A percentile compares a stretch with the other conserved stretches of the same genome.
Evolutionary conservation across 2,888 invertebrate genomes (phyloP).

Genomic region (Cataglyphis rosenhaueri): DNA sequence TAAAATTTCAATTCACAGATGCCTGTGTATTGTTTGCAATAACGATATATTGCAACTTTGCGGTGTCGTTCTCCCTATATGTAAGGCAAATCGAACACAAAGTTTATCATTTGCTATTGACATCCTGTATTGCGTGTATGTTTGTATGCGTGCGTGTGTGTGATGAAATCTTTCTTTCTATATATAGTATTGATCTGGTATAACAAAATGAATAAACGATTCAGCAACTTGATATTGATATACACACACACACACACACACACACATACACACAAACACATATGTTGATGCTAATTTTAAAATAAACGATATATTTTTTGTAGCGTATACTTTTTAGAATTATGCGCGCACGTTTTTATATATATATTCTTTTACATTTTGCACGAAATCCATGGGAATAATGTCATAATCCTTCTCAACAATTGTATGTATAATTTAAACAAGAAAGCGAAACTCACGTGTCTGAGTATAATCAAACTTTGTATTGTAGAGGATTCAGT

Average conservation of each 20-base stretch:
- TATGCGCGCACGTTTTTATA: constrained; percentile 1
- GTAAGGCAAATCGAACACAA: constrained; percentile 51
- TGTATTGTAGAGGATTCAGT: constrained; percentile 41
- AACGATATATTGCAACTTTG: constrained; percentile 43
- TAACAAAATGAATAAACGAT: constrained; percentile 45
- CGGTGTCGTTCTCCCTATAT: constrained; percentile 27
- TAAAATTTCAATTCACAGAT: constrained; percentile 52
- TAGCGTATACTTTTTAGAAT: constrained; percentile 11
- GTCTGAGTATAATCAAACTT: constrained; percentile 39
- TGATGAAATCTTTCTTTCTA: background rate
- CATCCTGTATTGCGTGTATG: constrained; percentile 8
- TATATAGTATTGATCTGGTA: background rate
- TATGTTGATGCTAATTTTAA: background rate
- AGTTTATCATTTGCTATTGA: constrained; percentile 48
- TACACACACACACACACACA: background rate
- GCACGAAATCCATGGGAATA: constrained; percentile 28
- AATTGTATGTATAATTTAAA: constrained; percentile 32
- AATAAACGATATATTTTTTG: constrained; percentile 14
- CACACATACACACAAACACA: no score
- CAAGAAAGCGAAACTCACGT: constrained; percentile 46
- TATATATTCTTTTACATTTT: background rate
- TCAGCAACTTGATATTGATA: background rate
- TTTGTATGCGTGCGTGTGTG: background rate
- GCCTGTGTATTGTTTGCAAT: constrained; percentile 36
- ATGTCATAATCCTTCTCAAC: constrained; percentile 33